A percentile compares a stretch with the other conserved stretches of the same genome.
Conservation (phyloP, 2,113 vertebrate genomes). For the Entosphenus tridentatus region DNA sequence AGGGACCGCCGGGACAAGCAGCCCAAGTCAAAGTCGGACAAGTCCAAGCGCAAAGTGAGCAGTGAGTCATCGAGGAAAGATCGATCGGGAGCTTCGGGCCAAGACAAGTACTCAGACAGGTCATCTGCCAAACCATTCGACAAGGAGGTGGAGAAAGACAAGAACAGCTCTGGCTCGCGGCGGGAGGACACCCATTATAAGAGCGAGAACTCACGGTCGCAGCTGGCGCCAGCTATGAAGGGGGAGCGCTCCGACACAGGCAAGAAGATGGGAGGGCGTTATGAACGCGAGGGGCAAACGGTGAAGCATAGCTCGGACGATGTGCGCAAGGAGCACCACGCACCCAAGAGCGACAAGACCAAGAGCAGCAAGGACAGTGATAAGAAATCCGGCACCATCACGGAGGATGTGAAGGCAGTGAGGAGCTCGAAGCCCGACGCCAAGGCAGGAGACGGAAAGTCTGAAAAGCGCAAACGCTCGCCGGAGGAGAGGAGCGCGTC, state of each 20-base stretch:
- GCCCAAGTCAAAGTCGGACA: conserved; percentile 34
- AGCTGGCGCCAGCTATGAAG: no score
- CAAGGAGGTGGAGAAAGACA: no score
- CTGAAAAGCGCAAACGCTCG: conserved; percentile 21
- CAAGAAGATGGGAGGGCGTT: no score
- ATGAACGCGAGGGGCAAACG: no score
- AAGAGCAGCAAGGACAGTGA: conserved; percentile 19
- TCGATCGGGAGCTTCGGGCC: conserved; percentile 17
- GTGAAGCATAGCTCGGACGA: conserved; percentile 22
- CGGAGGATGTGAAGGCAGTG: conserved; percentile 27
- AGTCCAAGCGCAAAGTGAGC: conserved; percentile 42
- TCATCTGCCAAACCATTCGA: no score
- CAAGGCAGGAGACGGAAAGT: conserved; percentile 28
- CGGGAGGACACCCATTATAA: no score
- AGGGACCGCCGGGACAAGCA: conserved; percentile 22
- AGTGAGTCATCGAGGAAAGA: conserved; percentile 37
- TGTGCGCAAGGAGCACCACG: conserved; percentile 23
- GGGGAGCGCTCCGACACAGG: no score
- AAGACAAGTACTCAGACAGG: no score
- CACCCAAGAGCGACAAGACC: conserved; percentile 32
- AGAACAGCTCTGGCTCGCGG: no score
- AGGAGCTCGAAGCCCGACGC: conserved; percentile 43
- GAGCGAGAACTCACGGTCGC: no score
- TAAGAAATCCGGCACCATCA: conserved; percentile 27
- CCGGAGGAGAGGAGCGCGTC: conserved; percentile 31